phyloP scores from a whole-genome alignment of 2,113 vertebrate species.

The Aspiorhynchus laticeps region DNA sequence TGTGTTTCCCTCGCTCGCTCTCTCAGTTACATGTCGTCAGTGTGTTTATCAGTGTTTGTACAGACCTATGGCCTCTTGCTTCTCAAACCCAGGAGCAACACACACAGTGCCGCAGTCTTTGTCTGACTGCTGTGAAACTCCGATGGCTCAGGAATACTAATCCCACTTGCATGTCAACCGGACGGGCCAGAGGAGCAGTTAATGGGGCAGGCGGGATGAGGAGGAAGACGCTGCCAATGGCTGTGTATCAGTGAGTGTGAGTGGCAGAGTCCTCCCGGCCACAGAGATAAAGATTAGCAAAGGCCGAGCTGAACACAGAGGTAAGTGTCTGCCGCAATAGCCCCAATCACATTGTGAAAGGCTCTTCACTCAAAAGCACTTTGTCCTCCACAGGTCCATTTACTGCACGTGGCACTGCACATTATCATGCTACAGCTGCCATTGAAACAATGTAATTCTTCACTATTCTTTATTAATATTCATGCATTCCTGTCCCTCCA shows the following conservation, averaged over 20 bases:
- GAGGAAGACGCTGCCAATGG: background rate
- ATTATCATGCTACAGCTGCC: background rate
- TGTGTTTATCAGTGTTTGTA: conserved; percentile 67
- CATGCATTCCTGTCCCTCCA: background rate
- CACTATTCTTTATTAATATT: background rate
- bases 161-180: conserved; percentile 14
- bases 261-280: conserved; percentile 34
- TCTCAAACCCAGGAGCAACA: conserved; percentile 9
- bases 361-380: conserved; percentile 47
- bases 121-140: conserved; percentile 18
- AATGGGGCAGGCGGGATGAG: background rate
- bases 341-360: conserved; percentile 44
- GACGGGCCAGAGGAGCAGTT: background rate
- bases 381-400: conserved; percentile 32
- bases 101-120: conserved; percentile 6
- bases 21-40: conserved; percentile 43
- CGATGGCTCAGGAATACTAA: conserved; percentile 46
- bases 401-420: conserved; percentile 7
- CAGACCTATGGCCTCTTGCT: conserved; percentile 55
- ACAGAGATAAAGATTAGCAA: conserved; percentile 50
- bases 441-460: background rate
- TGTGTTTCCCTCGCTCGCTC: background rate
- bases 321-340: conserved; percentile 35
- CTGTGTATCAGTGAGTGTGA: conserved; percentile 23
- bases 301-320: conserved; percentile 41